These are phyloP conservation scores for Neoscelio sp. DNA, from an alignment of 2,888 invertebrate genomes.

Conservation along the genomic window DNA sequence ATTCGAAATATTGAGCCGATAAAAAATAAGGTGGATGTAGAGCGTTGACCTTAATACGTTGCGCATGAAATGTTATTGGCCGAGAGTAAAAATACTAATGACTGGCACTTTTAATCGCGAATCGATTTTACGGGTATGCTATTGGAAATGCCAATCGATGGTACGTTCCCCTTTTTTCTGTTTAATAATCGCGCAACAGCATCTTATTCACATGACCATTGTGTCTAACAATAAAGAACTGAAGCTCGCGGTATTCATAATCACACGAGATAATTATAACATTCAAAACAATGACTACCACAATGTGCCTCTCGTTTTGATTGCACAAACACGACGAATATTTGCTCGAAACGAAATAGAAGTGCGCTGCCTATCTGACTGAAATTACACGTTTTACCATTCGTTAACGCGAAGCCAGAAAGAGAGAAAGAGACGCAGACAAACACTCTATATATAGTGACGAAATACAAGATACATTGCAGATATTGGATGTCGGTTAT, in stretches of 20 bases:
- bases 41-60: conserved; percentile 52
- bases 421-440: no score
- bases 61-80: conserved; percentile 42
- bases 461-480: conserved; percentile 47
- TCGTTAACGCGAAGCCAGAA: not conserved
- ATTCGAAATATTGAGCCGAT: conserved; percentile 48
- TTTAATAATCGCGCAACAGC: conserved; percentile 51
- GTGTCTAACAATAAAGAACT: conserved; percentile 40
- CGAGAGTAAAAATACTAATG: conserved; percentile 51
- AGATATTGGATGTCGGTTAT: conserved; percentile 44
- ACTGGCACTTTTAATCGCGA: conserved; percentile 50
- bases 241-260: conserved; percentile 53
- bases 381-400: conserved; percentile 41
- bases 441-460: conserved; percentile 34
- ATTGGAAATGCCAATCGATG: conserved; percentile 39
- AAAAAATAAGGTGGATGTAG: conserved; percentile 53
- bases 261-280: conserved; percentile 57
- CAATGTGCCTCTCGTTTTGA: conserved; percentile 20
- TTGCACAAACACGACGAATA: conserved; percentile 22
- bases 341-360: conserved; percentile 41
- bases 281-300: conserved; percentile 47
- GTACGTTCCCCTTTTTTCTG: not conserved
- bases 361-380: not conserved
- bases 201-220: conserved; percentile 49
- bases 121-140: conserved; percentile 45